These are phyloP conservation scores for Danio choprae DNA, from an alignment of 2,797 vertebrate genomes.

Conservation along the genomic window DNA sequence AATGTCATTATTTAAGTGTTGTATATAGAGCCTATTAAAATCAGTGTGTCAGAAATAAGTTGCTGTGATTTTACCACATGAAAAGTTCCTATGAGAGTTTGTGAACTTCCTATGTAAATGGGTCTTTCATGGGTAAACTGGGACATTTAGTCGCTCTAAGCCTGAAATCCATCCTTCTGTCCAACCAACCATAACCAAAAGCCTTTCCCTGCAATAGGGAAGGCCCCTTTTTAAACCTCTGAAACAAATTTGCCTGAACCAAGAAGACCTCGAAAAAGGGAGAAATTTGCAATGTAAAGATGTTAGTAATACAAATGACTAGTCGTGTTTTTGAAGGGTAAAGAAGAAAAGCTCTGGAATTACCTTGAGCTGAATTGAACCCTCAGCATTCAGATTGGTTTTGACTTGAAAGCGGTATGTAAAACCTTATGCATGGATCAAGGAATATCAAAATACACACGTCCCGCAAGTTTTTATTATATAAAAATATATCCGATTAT, in stretches of 20 bases:
- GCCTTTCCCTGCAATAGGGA: background rate
- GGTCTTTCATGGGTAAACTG: background rate
- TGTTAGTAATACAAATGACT: background rate
- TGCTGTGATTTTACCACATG: background rate
- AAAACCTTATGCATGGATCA: no score
- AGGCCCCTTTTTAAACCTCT: slow-evolving; percentile 3
- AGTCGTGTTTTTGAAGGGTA: background rate
- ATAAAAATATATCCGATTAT: no score
- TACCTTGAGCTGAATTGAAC: background rate
- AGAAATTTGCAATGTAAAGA: slow-evolving; percentile 47
- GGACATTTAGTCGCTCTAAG: background rate
- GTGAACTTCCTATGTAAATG: background rate
- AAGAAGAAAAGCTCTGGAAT: background rate
- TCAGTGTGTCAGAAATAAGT: background rate
- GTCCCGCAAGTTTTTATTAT: no score
- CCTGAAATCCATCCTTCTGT: background rate
- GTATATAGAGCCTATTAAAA: background rate
- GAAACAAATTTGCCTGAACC: slow-evolving; percentile 20
- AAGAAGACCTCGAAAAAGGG: background rate
- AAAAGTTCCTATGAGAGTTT: background rate
- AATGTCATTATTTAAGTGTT: no score
- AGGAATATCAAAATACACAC: no score
- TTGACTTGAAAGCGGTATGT: no score
- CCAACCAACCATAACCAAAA: slow-evolving; percentile 26
- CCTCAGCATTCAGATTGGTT: no score